phyloP scores from a whole-genome alignment of 2,113 vertebrate genomes.

The Dipodomys stephensi region DNA sequence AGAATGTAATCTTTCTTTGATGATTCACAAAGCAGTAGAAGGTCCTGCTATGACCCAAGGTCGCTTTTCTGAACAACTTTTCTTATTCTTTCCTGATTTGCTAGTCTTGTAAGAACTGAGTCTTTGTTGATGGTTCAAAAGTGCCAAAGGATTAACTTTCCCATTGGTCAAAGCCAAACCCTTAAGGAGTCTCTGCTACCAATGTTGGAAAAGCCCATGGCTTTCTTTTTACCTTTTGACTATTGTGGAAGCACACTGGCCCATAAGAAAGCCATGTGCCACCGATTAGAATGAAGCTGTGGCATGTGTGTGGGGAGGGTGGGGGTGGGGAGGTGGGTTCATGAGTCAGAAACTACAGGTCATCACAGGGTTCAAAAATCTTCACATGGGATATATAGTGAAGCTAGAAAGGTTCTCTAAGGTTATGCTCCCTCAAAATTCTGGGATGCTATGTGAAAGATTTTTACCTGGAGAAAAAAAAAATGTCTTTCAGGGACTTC shows the following conservation, averaged over 20 bases:
- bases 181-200: neutral
- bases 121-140: neutral
- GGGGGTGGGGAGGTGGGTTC: no score
- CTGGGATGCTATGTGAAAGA: neutral
- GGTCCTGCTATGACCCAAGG: neutral
- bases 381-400: neutral
- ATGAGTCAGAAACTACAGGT: no score
- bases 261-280: neutral
- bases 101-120: neutral
- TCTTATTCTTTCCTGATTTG: slow-evolving; percentile 3
- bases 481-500: no score
- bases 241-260: neutral
- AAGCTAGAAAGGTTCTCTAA: no score
- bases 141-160: neutral
- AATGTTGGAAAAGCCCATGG: neutral
- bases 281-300: neutral
- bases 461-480: neutral
- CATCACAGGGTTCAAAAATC: neutral
- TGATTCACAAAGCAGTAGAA: slow-evolving; percentile 40
- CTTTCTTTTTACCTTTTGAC: neutral
- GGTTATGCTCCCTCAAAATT: neutral
- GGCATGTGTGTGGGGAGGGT: neutral
- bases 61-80: slow-evolving; percentile 1
- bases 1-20: slow-evolving; percentile 39
- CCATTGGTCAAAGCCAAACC: neutral